phyloP scores from a whole-genome alignment of 2,888 invertebrate genomes.

The Pycnomerus fuliginosus region DNA sequence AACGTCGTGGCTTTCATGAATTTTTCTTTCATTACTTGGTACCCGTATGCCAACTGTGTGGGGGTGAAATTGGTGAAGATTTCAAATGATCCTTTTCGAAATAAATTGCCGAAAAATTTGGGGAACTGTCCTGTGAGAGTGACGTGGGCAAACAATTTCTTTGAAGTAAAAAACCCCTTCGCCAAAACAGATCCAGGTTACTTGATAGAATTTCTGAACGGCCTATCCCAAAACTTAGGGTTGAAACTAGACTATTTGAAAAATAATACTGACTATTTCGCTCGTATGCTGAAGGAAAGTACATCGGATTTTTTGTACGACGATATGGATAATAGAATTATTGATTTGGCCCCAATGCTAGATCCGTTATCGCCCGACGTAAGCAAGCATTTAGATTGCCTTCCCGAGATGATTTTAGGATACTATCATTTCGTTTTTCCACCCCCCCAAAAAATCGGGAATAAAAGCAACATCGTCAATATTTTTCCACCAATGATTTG shows the following conservation, averaged over 20 bases:
- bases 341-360: no score
- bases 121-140: conserved; percentile 4
- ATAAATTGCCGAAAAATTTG: conserved; percentile 6
- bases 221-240: background rate
- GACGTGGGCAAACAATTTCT: conserved; percentile 2
- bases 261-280: conserved; percentile 1
- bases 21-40: conserved; percentile 11
- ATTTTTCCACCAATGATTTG: conserved; percentile 3
- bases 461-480: background rate
- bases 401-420: conserved; percentile 2
- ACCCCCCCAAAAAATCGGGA: conserved; percentile 4
- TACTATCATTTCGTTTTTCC: background rate
- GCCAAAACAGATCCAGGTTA: conserved; percentile 9
- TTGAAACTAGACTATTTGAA: background rate
- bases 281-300: no score
- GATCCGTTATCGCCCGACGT: no score
- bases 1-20: conserved; percentile 7
- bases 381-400: background rate
- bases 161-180: conserved; percentile 3
- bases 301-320: no score
- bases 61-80: conserved; percentile 1
- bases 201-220: background rate
- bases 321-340: no score
- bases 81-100: background rate
- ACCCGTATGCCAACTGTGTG: conserved; percentile 11